Percentiles rank a stretch among this genome's conserved stretches.
Evolutionary conservation across 2,797 vertebrate genomes (phyloP).

Genomic region (Arnoldichthys spilopterus): DNA sequence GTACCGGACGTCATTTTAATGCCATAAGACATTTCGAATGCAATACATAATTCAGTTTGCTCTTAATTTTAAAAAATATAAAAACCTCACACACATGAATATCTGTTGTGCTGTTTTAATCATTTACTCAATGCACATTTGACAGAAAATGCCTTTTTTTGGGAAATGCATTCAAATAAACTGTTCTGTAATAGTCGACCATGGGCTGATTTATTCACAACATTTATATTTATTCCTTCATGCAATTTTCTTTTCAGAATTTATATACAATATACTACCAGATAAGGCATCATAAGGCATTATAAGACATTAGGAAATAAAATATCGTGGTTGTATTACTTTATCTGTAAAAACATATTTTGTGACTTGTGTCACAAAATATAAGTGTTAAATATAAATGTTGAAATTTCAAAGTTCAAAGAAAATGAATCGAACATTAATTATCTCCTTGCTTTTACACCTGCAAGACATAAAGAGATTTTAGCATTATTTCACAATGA

Average conservation of each 20-base stretch:
- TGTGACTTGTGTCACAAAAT: no score
- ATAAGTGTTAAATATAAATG: no score
- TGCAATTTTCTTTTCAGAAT: no score
- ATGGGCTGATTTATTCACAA: no score
- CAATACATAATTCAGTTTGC: neutral
- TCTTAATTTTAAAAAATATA: neutral
- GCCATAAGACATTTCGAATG: neutral
- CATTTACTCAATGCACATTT: neutral
- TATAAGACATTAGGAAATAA: neutral
- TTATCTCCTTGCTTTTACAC: neutral
- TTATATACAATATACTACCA: neutral
- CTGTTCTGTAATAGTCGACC: neutral
- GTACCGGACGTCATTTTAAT: neutral
- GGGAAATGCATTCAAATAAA: neutral
- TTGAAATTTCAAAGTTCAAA: neutral
- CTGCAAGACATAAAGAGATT: no score
- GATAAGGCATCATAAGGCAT: no score
- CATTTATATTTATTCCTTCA: no score
- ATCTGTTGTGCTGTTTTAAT: neutral
- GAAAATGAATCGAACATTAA: neutral
- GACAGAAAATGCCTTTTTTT: neutral
- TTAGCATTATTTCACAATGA: neutral
- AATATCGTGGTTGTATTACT: neutral
- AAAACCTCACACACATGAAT: neutral
- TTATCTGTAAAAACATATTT: neutral